phyloP scores from a whole-genome alignment of 1,140 invertebrate genomes.

The Chironomus striatipennis region DNA sequence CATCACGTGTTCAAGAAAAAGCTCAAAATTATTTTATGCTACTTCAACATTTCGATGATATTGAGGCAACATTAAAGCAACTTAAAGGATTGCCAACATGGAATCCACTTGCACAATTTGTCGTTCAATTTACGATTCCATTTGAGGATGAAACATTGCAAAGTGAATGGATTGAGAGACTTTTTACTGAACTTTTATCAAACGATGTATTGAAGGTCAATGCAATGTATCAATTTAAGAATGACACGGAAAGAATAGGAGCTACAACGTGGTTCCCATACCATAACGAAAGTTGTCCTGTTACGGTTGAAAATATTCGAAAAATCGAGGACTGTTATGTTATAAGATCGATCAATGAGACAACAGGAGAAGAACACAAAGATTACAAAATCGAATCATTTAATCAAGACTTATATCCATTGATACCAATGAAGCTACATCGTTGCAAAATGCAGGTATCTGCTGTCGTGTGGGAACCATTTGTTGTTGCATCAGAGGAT shows the following conservation, averaged over 20 bases:
- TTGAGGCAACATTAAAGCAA: not conserved
- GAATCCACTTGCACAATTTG: constrained; percentile 25
- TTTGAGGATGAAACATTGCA: not conserved
- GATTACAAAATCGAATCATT: not conserved
- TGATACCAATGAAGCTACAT: constrained; percentile 24
- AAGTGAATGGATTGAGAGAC: not conserved
- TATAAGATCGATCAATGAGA: not conserved
- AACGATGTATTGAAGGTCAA: constrained; percentile 24
- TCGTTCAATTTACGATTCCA: not conserved
- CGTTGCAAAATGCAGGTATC: not conserved
- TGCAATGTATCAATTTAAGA: constrained; percentile 10
- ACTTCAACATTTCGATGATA: not conserved
- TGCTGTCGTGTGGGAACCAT: constrained; percentile 15
- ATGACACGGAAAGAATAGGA: not conserved
- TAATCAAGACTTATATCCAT: not conserved
- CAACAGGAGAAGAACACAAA: not conserved
- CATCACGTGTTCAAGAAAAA: constrained; percentile 23
- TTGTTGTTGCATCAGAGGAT: constrained; percentile 6
- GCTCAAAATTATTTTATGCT: constrained; percentile 26
- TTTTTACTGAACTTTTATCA: not conserved
- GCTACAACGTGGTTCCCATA: constrained; percentile 23
- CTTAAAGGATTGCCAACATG: constrained; percentile 19
- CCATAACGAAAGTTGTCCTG: not conserved
- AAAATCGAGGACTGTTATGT: constrained; percentile 24
- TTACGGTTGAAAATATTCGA: not conserved